These are phyloP conservation scores for Rhinolophus sinicus DNA, from an alignment of 2,113 vertebrate species.

Conservation along the genomic window DNA sequence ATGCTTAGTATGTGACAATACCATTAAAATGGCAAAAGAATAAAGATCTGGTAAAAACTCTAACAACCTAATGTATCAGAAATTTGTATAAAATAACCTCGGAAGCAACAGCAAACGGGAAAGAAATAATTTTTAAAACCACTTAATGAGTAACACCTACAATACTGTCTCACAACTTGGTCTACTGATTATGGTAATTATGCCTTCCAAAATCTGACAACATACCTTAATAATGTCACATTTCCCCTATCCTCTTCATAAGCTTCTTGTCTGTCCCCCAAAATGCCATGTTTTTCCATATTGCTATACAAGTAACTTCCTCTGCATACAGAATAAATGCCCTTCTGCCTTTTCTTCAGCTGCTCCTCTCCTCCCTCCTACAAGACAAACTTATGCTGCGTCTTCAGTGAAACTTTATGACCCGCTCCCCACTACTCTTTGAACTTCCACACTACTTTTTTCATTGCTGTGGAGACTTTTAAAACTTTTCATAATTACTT, in stretches of 20 bases:
- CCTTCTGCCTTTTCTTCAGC: background rate
- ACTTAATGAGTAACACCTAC: background rate
- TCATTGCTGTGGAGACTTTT: background rate
- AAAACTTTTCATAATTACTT: slow-evolving; percentile 37
- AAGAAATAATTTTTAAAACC: background rate
- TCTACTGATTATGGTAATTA: background rate
- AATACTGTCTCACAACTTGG: background rate
- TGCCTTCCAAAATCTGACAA: background rate
- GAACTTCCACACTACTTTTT: background rate
- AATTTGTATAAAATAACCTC: slow-evolving; percentile 18
- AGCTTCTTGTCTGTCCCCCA: background rate
- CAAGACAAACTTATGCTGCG: background rate
- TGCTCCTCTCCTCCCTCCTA: background rate
- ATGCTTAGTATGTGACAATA: background rate
- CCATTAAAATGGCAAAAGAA: background rate
- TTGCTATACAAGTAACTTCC: background rate
- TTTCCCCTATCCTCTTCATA: background rate
- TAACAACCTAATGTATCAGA: background rate
- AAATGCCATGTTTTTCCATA: background rate
- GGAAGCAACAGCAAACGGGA: background rate
- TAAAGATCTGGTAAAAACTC: background rate
- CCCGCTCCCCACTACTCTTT: background rate
- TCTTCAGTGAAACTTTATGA: slow-evolving; percentile 2
- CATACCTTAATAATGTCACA: background rate
- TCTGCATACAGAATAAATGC: background rate